Evolutionary conservation across 53 echinoderm and acorn worm genomes (phyloP), one percentile per base, ranked within the genome.

Genomic region (Hippasteria phrygiana): DNA sequence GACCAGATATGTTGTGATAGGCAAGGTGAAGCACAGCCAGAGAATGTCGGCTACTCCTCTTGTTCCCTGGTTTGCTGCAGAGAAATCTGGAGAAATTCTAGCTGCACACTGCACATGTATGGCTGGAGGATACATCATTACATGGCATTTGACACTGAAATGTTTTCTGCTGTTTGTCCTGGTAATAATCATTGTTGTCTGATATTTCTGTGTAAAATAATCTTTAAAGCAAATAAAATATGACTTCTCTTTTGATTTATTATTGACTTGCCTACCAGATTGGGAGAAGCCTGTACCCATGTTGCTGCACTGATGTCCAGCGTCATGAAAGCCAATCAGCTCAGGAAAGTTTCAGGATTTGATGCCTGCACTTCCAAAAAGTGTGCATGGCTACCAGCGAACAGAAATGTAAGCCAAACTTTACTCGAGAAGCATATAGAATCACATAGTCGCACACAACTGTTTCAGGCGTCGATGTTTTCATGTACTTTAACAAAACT

Each of bases 351-450:
- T 28, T 27, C 88, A 45, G 88, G 88, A 65, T 20, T 47, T 40
- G 77, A 76, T 77, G 62, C 88, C 43, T 88, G 88, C 33, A 76
- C 88, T n/a, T 88, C 88, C 2, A 34, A 76, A 42, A 64, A 28
- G 24, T 77, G 62, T 76, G 47, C 86, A 43, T 34, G 33, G 33
- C 74, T 73, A 74, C 48, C 74, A 29, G 71, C 69, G 70, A 71
- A 69, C 28, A 72, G 18, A 36, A 6, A 28, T 72, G 33, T 72
- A 35, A 72, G 33, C 33, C 4, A 72, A 35, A 18, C 27, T 72
- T 22, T 72, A 28, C 33, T 72, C 33, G 5, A n/a, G n/a, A n/a
- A n/a, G n/a, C n/a, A 43, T 41, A 24, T 88, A 64, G 88, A 45
- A 45, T 5, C 46, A 5, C 46, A 7, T 45, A 45, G n/a, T n/a